Evolutionary conservation across 2,113 vertebrate genomes (phyloP).

Genomic region (Tachysurus fulvidraco): DNA sequence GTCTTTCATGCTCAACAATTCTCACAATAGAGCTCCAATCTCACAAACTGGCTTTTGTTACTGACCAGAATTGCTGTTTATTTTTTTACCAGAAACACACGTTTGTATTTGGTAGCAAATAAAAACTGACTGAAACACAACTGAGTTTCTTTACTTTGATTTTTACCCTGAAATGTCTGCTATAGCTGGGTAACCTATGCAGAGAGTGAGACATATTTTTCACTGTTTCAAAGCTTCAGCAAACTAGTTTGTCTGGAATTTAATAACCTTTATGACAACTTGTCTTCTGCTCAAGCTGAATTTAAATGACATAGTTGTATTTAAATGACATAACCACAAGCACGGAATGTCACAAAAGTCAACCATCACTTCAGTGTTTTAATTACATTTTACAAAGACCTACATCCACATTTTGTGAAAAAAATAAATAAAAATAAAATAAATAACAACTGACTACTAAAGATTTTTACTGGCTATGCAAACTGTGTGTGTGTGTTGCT

Average conservation of each 20-base stretch:
- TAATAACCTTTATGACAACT: neutral
- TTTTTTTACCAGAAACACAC: neutral
- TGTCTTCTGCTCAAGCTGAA: neutral
- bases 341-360: neutral
- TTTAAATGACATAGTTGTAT: neutral
- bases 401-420: constrained; percentile 2
- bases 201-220: neutral
- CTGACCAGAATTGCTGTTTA: neutral
- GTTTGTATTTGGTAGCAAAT: constrained; percentile 4
- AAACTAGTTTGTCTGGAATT: constrained; percentile 10
- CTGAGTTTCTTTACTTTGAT: too few species aligned
- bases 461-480: neutral
- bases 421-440: neutral
- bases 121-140: neutral
- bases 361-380: neutral
- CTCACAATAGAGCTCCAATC: neutral
- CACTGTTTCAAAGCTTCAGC: neutral
- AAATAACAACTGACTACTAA: neutral
- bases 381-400: constrained; percentile 5
- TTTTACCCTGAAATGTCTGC: neutral
- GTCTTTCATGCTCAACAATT: neutral
- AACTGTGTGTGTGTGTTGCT: neutral
- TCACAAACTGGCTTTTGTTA: neutral
- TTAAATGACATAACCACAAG: neutral
- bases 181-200: neutral